Evolutionary conservation across 2,113 vertebrate species (phyloP).

Genomic region (Pseudopodoces humilis): DNA sequence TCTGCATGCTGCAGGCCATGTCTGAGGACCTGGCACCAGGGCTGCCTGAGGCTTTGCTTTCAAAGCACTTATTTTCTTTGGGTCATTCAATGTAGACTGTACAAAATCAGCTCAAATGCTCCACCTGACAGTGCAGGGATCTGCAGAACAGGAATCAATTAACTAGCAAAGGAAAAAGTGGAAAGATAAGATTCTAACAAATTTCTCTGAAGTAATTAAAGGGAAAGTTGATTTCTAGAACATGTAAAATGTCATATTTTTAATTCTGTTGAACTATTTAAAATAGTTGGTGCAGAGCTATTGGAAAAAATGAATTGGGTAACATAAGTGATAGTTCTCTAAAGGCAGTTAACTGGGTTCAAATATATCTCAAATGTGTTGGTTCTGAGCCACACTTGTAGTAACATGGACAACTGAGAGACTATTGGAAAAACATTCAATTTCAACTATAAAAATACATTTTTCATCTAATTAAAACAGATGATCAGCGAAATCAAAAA

Average conservation of each 20-base stretch:
- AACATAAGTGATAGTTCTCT: background rate
- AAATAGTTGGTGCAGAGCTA: background rate
- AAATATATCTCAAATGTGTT: background rate
- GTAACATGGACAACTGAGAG: background rate
- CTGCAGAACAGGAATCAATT: background rate
- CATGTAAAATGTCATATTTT: background rate
- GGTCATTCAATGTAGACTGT: background rate
- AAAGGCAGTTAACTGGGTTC: background rate
- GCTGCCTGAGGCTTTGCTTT: background rate
- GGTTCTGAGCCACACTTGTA: background rate
- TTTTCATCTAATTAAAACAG: background rate
- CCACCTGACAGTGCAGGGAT: background rate
- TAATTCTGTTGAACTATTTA: background rate
- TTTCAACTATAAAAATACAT: background rate
- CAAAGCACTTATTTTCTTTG: background rate
- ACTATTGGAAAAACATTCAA: background rate
- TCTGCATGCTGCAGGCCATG: background rate
- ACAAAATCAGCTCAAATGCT: background rate
- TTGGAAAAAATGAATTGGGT: background rate
- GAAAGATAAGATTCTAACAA: background rate
- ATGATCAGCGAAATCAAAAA: background rate
- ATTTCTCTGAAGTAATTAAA: background rate
- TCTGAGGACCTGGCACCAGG: background rate
- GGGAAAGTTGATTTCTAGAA: background rate
- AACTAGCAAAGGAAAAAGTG: background rate